Base-by-base conservation (phyloP, 1,140 invertebrate species). In the Sycobia sp. region DNA sequence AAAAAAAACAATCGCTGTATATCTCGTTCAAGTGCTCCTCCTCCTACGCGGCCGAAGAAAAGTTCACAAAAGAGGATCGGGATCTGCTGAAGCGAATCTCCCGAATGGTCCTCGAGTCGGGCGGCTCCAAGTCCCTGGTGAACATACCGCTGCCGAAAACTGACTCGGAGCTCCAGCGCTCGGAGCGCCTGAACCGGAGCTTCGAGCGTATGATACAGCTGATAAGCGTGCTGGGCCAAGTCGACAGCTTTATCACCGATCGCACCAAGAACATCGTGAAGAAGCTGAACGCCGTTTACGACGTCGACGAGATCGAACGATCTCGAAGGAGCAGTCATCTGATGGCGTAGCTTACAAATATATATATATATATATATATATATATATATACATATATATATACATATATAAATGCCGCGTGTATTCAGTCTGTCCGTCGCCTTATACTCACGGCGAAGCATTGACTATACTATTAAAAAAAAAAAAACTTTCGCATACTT, bases 131-230 rank as follows among this genome's bases (percentile, higher is more conserved):
- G 16, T 65, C 62, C 8, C 25, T 58, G 27, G 1, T 65, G 47
- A 41, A 32, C 1, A 41, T 56, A n/a, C 53, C 60, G 10, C 11
- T 51, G 20, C 43, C 20, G 8, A 23, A 39, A 1, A 44, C 57
- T 5, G 53, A 63, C 20, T 14, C 49, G 2, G 53, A 49, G n/a
- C n/a, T 41, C 25, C 62, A 71, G 16, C 67, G 56, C 60, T 41
- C 59, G 0, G 65, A 72, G 36, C 64, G 56, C 23, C 68, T 75
- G 47, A 77, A 79, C 34, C 61, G 53, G 7, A 67, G 67, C 55
- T 76, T 77, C 25, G 74, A 77, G 29, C 75, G 68, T 55, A 69
- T 77, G 50, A 71, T 79, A 41, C 68, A 75, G 51, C 67, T 77
- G 7, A 62, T 78, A 7, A 76, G 71, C 47, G 58, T 79, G n/a